These are phyloP conservation scores for Toxonevra muliebris DNA, from an alignment of 2,888 invertebrate genomes.

Conservation along the genomic window DNA sequence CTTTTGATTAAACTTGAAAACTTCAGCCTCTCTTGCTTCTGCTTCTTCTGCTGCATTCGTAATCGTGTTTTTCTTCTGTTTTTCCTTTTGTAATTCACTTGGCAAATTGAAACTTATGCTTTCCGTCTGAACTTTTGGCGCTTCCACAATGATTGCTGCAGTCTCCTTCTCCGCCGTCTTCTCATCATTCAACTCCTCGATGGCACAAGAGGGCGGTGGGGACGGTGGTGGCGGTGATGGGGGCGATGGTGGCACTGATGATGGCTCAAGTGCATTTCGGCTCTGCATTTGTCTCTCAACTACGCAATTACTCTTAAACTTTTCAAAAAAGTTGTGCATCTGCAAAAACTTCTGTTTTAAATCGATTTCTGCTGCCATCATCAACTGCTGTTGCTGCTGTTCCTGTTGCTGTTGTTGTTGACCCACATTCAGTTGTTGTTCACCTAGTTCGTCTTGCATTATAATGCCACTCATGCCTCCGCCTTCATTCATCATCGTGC, in stretches of 20 bases:
- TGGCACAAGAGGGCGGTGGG: constrained; percentile 35
- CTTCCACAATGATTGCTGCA: not conserved
- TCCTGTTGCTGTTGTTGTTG: not conserved
- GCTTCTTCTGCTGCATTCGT: constrained; percentile 10
- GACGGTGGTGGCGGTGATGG: too few species aligned
- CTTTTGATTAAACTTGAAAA: constrained; percentile 32
- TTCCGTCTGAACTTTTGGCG: constrained; percentile 11
- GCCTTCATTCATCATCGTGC: constrained; percentile 20
- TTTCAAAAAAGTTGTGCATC: constrained; percentile 56
- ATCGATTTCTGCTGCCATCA: constrained; percentile 42
- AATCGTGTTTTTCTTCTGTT: constrained; percentile 15
- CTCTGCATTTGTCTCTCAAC: constrained; percentile 22
- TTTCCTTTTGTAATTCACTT: constrained; percentile 26
- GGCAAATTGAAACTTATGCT: constrained; percentile 39
- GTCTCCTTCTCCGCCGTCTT: not conserved
- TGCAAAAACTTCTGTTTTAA: constrained; percentile 56
- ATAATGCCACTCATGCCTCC: constrained; percentile 11
- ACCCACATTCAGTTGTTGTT: constrained; percentile 1
- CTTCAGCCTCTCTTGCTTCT: constrained; percentile 18
- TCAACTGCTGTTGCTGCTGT: not conserved
- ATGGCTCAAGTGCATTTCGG: not conserved
- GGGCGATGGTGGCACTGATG: constrained; percentile 26
- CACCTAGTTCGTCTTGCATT: constrained; percentile 13
- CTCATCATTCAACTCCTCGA: constrained; percentile 11
- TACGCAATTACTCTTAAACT: constrained; percentile 48